Conservation (phyloP, 1,140 invertebrate genomes). For the Chymomyza costata region DNA sequence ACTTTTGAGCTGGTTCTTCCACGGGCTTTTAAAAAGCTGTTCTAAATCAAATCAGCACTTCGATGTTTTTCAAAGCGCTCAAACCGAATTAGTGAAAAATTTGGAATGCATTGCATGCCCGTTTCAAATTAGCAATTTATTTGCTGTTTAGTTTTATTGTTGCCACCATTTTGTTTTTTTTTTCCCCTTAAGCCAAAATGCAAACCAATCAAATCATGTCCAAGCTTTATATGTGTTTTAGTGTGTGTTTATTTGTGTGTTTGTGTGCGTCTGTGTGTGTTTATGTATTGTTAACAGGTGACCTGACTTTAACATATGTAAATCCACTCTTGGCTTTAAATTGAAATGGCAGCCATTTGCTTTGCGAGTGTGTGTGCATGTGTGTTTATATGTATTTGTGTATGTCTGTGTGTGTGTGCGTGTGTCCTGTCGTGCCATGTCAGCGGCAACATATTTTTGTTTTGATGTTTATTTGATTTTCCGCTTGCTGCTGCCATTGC, state of each 20-base stretch:
- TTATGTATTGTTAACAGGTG: neutral
- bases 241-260: neutral
- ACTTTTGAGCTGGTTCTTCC: no score
- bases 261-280: neutral
- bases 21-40: no score
- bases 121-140: constrained; percentile 44
- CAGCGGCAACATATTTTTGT: constrained; percentile 50
- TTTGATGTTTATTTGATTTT: constrained; percentile 69
- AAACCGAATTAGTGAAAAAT: no score
- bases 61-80: no score
- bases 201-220: neutral
- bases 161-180: neutral
- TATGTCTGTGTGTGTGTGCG: neutral
- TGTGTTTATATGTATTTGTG: neutral
- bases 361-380: neutral
- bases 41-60: no score
- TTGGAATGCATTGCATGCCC: no score
- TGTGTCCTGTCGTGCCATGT: constrained; percentile 11
- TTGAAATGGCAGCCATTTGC: constrained; percentile 46
- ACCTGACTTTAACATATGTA: no score
- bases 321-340: constrained; percentile 45
- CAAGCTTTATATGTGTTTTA: neutral
- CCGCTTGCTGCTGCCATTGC: constrained; percentile 29
- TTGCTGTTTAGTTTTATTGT: constrained; percentile 17
- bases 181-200: neutral